These are phyloP conservation scores for Xanthia icteritia DNA, from an alignment of 2,888 invertebrate species.

Conservation along the genomic window DNA sequence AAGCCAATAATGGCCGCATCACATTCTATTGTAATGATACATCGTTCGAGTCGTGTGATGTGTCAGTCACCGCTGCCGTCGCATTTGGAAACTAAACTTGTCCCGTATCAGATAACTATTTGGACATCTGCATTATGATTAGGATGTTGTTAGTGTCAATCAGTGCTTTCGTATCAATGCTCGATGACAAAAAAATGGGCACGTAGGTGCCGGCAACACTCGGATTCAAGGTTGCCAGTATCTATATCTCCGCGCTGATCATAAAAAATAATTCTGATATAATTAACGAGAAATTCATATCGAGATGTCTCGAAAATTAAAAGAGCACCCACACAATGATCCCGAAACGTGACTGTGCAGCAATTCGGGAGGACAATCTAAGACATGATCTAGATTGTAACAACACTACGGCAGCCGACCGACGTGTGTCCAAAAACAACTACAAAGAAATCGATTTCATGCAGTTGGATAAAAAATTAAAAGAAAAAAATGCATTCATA, in stretches of 20 bases:
- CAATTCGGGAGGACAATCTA: constrained; percentile 85
- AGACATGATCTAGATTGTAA: constrained; percentile 88
- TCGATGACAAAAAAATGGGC: constrained; percentile 74
- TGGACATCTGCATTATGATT: constrained; percentile 83
- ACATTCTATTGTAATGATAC: constrained; percentile 80
- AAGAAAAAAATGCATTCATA: constrained; percentile 83
- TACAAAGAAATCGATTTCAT: constrained; percentile 86
- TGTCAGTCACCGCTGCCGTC: constrained; percentile 82
- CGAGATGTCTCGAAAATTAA: constrained; percentile 83
- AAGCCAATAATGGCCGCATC: constrained; percentile 74
- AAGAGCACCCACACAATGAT: constrained; percentile 83
- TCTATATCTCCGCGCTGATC: constrained; percentile 65
- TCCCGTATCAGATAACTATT: constrained; percentile 85
- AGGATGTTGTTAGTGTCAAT: constrained; percentile 83
- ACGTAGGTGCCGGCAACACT: constrained; percentile 74
- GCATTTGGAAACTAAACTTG: constrained; percentile 80
- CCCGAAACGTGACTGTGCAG: constrained; percentile 85
- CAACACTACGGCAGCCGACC: constrained; percentile 84
- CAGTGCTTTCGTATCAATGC: constrained; percentile 78
- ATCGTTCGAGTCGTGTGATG: constrained; percentile 71
- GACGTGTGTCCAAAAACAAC: constrained; percentile 85
- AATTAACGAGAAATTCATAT: constrained; percentile 86
- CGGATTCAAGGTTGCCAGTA: constrained; percentile 76
- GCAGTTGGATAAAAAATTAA: constrained; percentile 79
- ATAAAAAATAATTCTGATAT: constrained; percentile 80